phyloP scores from a whole-genome alignment of 2,888 invertebrate species.

The Merodon equestris region DNA sequence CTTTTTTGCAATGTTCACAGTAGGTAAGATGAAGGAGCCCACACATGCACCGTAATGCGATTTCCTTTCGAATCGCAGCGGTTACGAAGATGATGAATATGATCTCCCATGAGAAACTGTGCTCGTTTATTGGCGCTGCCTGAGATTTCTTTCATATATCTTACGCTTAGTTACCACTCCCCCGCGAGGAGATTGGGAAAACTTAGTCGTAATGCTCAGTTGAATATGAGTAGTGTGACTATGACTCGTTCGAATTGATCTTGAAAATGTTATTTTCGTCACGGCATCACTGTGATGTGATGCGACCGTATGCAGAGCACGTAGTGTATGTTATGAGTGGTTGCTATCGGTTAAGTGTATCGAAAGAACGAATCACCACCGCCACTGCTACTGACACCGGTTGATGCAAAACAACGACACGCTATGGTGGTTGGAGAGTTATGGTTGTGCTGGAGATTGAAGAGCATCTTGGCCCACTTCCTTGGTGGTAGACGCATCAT shows the following conservation, averaged over 20 bases:
- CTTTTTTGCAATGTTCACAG: conserved; percentile 16
- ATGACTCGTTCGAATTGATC: conserved; percentile 48
- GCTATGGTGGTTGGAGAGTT: conserved; percentile 33
- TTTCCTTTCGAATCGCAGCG: conserved; percentile 44
- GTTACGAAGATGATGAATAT: conserved; percentile 44
- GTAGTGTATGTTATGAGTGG: conserved; percentile 36
- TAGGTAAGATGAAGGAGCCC: conserved; percentile 26
- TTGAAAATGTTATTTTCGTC: conserved; percentile 64
- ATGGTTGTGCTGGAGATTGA: conserved; percentile 31
- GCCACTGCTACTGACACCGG: conserved; percentile 26
- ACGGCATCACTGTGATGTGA: conserved; percentile 19
- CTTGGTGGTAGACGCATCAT: conserved; percentile 47
- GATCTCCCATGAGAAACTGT: conserved; percentile 60
- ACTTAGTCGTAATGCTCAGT: too few species aligned
- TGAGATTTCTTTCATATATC: conserved; percentile 64
- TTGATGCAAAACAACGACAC: conserved; percentile 20
- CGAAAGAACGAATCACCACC: conserved; percentile 19
- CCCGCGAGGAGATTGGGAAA: too few species aligned
- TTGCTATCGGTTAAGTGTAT: conserved; percentile 43
- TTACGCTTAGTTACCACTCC: too few species aligned
- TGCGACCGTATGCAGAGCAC: conserved; percentile 18
- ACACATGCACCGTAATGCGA: conserved; percentile 43
- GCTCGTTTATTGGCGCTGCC: conserved; percentile 59
- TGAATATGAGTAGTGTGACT: conserved; percentile 11
- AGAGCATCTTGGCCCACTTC: conserved; percentile 62